These are phyloP conservation scores for Lycia hirtaria DNA, from an alignment of 2,888 invertebrate genomes.

Conservation along the genomic window DNA sequence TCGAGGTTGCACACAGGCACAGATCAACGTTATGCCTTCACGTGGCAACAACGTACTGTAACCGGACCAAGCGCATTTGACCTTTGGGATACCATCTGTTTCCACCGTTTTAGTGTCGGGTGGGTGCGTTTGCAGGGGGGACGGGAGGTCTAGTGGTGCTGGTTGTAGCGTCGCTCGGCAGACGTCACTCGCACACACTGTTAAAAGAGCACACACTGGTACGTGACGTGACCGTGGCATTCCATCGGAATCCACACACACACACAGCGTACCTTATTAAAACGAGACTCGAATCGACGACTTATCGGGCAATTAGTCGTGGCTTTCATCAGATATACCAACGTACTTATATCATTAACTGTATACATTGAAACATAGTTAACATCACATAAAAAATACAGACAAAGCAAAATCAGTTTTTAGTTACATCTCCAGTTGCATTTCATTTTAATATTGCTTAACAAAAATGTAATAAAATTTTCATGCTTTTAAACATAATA, in stretches of 20 bases:
- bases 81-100: slow-evolving; percentile 62
- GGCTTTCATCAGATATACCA: slow-evolving; percentile 73
- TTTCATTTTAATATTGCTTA: neutral
- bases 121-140: slow-evolving; percentile 52
- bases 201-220: slow-evolving; percentile 58
- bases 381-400: slow-evolving; percentile 32
- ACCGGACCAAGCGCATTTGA: slow-evolving; percentile 57
- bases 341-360: slow-evolving; percentile 59
- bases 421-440: too few relatives aligned
- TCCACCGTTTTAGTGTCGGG: slow-evolving; percentile 51
- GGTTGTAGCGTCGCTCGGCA: slow-evolving; percentile 73
- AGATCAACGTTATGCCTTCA: slow-evolving; percentile 70
- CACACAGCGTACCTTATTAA: slow-evolving; percentile 84
- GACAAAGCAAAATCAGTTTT: neutral
- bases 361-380: slow-evolving; percentile 65
- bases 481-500: neutral
- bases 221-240: slow-evolving; percentile 80
- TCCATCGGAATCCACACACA: slow-evolving; percentile 80
- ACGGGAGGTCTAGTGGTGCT: slow-evolving; percentile 54
- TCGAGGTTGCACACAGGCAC: slow-evolving; percentile 81
- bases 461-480: neutral
- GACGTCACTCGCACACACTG: slow-evolving; percentile 80
- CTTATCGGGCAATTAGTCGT: slow-evolving; percentile 85
- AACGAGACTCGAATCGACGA: slow-evolving; percentile 85
- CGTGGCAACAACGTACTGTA: slow-evolving; percentile 79